These are phyloP conservation scores for Drosophila rhopaloa DNA, from an alignment of 1,140 invertebrate genomes.

Conservation along the genomic window DNA sequence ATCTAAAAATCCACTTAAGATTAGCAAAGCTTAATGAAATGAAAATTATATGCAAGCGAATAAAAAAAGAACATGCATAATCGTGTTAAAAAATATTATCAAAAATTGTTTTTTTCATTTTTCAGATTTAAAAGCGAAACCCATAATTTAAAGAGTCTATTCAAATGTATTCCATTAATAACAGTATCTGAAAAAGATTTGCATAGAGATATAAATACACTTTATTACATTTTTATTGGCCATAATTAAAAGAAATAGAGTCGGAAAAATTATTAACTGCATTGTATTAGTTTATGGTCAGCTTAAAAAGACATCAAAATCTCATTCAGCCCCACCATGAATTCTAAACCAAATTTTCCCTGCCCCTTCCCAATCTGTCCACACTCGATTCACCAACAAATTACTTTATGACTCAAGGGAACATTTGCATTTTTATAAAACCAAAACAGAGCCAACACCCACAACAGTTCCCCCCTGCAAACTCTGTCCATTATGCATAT, in stretches of 20 bases:
- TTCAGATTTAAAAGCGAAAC: too few relatives aligned
- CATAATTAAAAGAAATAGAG: conserved; percentile 3
- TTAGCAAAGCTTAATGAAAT: background rate
- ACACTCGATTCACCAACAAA: conserved; percentile 34
- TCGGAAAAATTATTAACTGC: background rate
- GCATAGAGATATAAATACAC: background rate
- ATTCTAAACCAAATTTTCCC: conserved; percentile 23
- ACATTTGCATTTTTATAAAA: conserved; percentile 60
- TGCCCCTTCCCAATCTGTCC: conserved; percentile 5
- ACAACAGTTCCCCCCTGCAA: conserved; percentile 22
- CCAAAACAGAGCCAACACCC: conserved; percentile 58
- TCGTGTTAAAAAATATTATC: background rate
- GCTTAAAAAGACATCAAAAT: conserved; percentile 25
- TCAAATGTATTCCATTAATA: background rate
- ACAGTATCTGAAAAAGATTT: background rate
- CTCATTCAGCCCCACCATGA: conserved; percentile 6
- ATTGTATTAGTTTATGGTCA: conserved; percentile 26
- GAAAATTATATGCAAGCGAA: background rate
- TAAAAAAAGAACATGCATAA: background rate
- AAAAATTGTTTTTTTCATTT: too few relatives aligned
- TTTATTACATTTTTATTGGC: conserved; percentile 1
- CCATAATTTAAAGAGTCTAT: background rate
- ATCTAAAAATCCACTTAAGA: background rate
- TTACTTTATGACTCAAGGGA: conserved; percentile 65
- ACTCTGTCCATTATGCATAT: conserved; percentile 70